These are phyloP conservation scores for Nebria brevicollis DNA, from an alignment of 2,888 invertebrate genomes.

Conservation along the genomic window DNA sequence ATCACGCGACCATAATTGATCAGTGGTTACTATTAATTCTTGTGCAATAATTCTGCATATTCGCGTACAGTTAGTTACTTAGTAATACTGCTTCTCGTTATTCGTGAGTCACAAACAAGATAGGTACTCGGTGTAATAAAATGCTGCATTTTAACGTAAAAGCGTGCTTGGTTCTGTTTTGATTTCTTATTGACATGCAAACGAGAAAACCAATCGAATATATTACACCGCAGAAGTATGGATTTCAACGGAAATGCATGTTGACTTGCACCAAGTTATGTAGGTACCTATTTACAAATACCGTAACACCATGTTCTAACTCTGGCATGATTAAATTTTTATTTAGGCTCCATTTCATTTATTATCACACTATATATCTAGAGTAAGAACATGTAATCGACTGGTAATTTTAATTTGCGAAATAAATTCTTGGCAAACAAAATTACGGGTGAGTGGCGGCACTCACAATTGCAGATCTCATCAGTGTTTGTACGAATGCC, in stretches of 20 bases:
- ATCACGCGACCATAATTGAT: constrained; percentile 17
- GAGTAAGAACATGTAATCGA: too few species aligned
- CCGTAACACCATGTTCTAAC: neutral
- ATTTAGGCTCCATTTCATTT: neutral
- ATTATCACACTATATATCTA: too few species aligned
- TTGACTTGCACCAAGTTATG: neutral
- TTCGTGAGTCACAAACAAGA: constrained; percentile 13
- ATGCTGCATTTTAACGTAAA: neutral
- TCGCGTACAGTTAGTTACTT: constrained; percentile 7
- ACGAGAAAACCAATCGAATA: neutral
- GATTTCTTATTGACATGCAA: neutral
- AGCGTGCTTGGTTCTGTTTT: neutral
- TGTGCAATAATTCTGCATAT: constrained; percentile 8
- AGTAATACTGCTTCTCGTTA: neutral
- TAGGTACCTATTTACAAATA: neutral
- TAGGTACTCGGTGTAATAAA: neutral
- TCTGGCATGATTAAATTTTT: neutral
- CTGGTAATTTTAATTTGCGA: too few species aligned
- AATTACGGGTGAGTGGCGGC: too few species aligned
- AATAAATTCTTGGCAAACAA: too few species aligned
- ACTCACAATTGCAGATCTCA: too few species aligned
- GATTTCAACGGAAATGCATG: neutral
- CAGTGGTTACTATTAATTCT: constrained; percentile 10
- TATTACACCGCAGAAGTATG: neutral
- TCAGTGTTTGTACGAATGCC: too few species aligned